phyloP scores from a whole-genome alignment of 2,113 vertebrate genomes.

The Notothenia rossii region DNA sequence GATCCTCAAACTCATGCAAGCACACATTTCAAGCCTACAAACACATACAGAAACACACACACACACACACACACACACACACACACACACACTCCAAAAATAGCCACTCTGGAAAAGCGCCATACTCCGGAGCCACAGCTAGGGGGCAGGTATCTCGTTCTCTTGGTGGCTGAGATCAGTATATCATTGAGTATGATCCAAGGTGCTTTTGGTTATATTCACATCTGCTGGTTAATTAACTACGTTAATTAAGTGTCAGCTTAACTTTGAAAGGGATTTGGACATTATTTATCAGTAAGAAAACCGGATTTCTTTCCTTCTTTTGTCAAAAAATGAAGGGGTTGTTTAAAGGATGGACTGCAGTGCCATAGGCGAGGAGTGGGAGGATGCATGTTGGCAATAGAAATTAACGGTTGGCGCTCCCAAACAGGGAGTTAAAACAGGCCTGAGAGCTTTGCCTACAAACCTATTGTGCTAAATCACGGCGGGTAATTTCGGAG shows the following conservation, averaged over 20 bases:
- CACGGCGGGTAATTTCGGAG: constrained; percentile 46
- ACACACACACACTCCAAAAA: constrained; percentile 46
- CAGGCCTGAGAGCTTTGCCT: constrained; percentile 42
- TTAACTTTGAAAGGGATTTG: constrained; percentile 69
- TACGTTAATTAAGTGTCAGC: constrained; percentile 53
- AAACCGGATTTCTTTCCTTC: constrained; percentile 29
- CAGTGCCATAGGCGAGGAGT: constrained; percentile 48
- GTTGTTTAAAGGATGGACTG: constrained; percentile 45
- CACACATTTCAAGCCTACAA: background rate
- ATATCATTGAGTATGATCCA: constrained; percentile 69
- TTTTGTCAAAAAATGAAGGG: constrained; percentile 46
- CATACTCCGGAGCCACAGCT: constrained; percentile 67
- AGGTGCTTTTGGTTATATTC: constrained; percentile 76
- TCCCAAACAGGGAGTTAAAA: constrained; percentile 54
- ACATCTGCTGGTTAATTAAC: constrained; percentile 70
- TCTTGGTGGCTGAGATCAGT: constrained; percentile 63
- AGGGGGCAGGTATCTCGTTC: constrained; percentile 61
- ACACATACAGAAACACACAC: constrained; percentile 32
- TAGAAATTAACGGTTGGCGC: constrained; percentile 38
- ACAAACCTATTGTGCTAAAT: constrained; percentile 30
- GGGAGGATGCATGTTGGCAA: constrained; percentile 63
- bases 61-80: constrained; percentile 38
- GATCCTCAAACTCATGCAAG: constrained; percentile 6
- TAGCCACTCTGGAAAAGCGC: constrained; percentile 76
- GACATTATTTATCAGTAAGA: constrained; percentile 47